Conservation (phyloP, 2,888 invertebrate genomes). For the Stenodema calcarata region DNA sequence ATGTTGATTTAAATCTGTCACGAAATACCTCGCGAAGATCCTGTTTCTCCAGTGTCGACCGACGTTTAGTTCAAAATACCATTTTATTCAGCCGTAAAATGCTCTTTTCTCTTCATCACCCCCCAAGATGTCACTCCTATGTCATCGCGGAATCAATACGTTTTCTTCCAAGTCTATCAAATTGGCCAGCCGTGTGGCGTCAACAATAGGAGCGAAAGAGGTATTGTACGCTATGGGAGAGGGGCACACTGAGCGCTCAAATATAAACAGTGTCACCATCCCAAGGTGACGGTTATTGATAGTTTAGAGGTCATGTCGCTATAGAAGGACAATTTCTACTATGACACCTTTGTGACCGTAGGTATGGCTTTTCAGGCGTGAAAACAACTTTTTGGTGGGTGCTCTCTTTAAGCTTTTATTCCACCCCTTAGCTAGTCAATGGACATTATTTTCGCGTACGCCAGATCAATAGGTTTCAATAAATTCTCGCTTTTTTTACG, state of each 20-base stretch:
- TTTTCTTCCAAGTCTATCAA: neutral
- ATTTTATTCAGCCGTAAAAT: no score
- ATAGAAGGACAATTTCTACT: neutral
- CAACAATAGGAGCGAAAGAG: neutral
- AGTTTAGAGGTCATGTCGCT: neutral
- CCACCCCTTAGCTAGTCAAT: neutral
- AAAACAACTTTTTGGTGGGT: neutral
- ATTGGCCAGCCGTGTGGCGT: neutral
- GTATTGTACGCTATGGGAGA: neutral
- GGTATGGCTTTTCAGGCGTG: neutral
- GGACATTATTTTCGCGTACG: neutral
- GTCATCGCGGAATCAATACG: neutral
- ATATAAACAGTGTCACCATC: conserved; percentile 20
- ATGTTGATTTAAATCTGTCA: no score
- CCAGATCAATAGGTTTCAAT: neutral
- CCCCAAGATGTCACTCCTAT: neutral
- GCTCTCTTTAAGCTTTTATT: neutral
- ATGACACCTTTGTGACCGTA: neutral
- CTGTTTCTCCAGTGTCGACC: no score
- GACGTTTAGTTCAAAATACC: no score
- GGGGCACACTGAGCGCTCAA: neutral
- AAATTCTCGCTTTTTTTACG: neutral
- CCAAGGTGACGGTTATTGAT: conserved; percentile 36
- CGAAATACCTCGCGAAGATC: no score
- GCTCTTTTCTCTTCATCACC: no score